Conservation (phyloP, 2,888 invertebrate species). For the Limnephilus lunatus region DNA sequence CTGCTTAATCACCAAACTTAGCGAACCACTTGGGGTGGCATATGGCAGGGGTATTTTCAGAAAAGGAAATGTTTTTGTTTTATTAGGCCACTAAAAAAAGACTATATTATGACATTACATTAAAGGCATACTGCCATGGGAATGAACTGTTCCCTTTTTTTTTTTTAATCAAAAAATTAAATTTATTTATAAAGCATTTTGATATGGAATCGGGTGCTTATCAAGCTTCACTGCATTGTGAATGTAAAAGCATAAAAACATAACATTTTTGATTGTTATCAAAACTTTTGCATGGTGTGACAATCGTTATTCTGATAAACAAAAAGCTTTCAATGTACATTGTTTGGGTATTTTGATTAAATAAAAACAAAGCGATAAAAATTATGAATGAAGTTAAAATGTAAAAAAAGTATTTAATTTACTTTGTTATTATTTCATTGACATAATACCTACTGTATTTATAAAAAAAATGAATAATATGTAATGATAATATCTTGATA, state of each 20-base stretch:
- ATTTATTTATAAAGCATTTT: neutral
- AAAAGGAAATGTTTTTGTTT: no score
- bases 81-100: no score
- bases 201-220: neutral
- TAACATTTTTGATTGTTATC: neutral
- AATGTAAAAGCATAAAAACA: neutral
- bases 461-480: neutral
- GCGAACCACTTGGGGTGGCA: no score
- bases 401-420: neutral
- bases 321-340: neutral
- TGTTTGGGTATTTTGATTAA: neutral
- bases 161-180: neutral
- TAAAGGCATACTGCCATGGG: no score
- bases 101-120: no score
- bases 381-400: neutral
- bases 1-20: no score
- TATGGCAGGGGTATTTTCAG: no score
- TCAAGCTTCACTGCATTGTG: neutral
- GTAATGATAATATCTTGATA: slow-evolving; percentile 65
- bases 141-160: neutral
- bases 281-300: neutral
- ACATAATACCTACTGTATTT: neutral
- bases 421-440: neutral
- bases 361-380: neutral
- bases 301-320: neutral